Percentiles rank a stretch among this genome's conserved stretches.
Evolutionary conservation across 2,797 vertebrate species (phyloP).

Genomic region (Sebastes diploproa): DNA sequence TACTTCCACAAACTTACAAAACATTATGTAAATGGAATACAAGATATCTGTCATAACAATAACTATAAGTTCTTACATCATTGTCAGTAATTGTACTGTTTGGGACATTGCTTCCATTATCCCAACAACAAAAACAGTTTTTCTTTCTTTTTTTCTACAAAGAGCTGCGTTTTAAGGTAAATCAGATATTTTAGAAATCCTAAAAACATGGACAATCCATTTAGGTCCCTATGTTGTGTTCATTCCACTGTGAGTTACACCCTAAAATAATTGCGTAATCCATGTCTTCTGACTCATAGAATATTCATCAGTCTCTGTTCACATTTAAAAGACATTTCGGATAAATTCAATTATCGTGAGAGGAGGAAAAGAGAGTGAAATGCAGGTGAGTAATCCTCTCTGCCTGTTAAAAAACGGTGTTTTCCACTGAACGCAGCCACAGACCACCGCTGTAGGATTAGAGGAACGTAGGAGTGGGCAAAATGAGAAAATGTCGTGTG

Average conservation of each 20-base stretch:
- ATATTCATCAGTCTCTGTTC: constrained; percentile 33
- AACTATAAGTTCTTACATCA: not conserved
- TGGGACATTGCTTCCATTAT: not conserved
- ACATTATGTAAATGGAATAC: not conserved
- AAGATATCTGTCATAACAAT: not conserved
- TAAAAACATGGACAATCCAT: constrained; percentile 40
- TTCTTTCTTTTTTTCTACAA: not conserved
- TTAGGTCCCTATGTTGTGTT: constrained; percentile 17
- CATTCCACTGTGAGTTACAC: constrained; percentile 21
- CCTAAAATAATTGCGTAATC: constrained; percentile 7
- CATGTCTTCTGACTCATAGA: constrained; percentile 24
- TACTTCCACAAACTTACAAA: not conserved
- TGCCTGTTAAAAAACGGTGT: not conserved
- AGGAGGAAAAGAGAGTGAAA: constrained; percentile 18
- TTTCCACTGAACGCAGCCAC: not conserved
- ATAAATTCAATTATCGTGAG: constrained; percentile 54
- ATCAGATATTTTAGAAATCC: not conserved
- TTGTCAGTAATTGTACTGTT: not conserved
- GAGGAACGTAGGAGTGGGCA: constrained; percentile 22
- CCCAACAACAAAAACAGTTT: not conserved
- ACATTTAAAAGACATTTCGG: constrained; percentile 34
- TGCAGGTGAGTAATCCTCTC: constrained; percentile 40
- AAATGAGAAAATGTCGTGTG: constrained; percentile 34
- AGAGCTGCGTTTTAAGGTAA: not conserved
- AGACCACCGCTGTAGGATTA: constrained; percentile 37